A percentile compares a stretch with the other conserved stretches of the same genome.
phyloP scores from a whole-genome alignment of 2,888 invertebrate genomes.

The Agriopis marginaria region DNA sequence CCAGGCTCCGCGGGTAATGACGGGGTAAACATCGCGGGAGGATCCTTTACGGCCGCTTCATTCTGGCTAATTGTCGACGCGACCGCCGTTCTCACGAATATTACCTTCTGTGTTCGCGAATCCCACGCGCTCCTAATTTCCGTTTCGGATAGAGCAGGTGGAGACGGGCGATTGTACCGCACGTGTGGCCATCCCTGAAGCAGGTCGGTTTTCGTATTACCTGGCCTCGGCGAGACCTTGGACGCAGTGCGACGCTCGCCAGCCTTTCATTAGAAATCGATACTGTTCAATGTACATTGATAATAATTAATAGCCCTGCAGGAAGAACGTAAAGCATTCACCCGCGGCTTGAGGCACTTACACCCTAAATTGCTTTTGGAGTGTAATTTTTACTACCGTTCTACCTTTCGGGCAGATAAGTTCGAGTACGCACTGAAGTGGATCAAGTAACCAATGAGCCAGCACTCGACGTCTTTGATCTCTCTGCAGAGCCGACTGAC shows the following conservation, averaged over 20 bases:
- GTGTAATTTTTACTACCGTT: conserved; percentile 83
- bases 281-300: conserved; percentile 72
- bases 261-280: conserved; percentile 77
- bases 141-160: conserved; percentile 71
- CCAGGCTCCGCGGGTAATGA: conserved; percentile 74
- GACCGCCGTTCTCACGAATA: conserved; percentile 82
- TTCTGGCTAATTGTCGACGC: conserved; percentile 80
- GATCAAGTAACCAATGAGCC: conserved; percentile 63
- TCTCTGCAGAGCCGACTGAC: conserved; percentile 59
- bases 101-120: conserved; percentile 77
- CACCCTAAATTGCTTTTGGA: conserved; percentile 69
- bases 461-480: conserved; percentile 78
- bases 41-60: conserved; percentile 76
- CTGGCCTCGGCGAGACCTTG: conserved; percentile 65
- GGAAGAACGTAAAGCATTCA: conserved; percentile 58
- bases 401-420: conserved; percentile 81
- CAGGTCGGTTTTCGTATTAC: conserved; percentile 65
- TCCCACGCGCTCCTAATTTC: conserved; percentile 79
- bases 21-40: conserved; percentile 77
- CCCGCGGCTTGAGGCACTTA: conserved; percentile 68
- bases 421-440: conserved; percentile 73
- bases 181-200: conserved; percentile 65
- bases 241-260: conserved; percentile 72
- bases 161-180: conserved; percentile 57
- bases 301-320: conserved; percentile 76